Evolutionary conservation across 2,797 vertebrate genomes (phyloP).

Genomic region (Pteronotus mesoamericanus): DNA sequence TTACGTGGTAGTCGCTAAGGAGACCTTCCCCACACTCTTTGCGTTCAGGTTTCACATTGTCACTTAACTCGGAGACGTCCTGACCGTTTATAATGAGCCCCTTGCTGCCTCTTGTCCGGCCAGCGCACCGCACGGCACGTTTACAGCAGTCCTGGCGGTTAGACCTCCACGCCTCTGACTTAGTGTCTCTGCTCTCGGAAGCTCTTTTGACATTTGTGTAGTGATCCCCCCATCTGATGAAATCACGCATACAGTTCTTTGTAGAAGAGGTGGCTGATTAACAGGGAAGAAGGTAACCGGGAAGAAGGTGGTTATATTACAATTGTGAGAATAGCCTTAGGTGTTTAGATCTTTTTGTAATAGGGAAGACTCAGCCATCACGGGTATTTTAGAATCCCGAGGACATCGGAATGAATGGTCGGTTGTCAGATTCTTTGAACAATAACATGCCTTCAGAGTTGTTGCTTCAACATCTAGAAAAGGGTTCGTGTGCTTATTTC

Average conservation of each 20-base stretch:
- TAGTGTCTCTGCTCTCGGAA: conserved; percentile 51
- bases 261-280: conserved; percentile 56
- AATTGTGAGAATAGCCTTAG: conserved; percentile 76
- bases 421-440: conserved; percentile 71
- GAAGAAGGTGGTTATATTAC: conserved; percentile 23
- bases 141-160: conserved; percentile 3
- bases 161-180: conserved; percentile 55
- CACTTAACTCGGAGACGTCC: conserved; percentile 73
- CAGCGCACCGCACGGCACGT: conserved; percentile 19
- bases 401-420: conserved; percentile 62
- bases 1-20: not conserved
- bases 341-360: conserved; percentile 65
- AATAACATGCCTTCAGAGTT: conserved; percentile 44
- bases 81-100: conserved; percentile 65
- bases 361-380: conserved; percentile 72
- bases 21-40: conserved; percentile 58
- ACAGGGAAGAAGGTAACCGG: conserved; percentile 66
- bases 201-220: conserved; percentile 68
- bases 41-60: conserved; percentile 76
- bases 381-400: conserved; percentile 58
- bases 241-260: conserved; percentile 54
- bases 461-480: conserved; percentile 43
- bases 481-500: conserved; percentile 71
- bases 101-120: not conserved
- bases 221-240: conserved; percentile 67